A percentile compares a stretch with the other conserved stretches of the same genome.
Evolutionary conservation across 2,888 invertebrate genomes (phyloP).

Genomic region (Adela reaumurella): DNA sequence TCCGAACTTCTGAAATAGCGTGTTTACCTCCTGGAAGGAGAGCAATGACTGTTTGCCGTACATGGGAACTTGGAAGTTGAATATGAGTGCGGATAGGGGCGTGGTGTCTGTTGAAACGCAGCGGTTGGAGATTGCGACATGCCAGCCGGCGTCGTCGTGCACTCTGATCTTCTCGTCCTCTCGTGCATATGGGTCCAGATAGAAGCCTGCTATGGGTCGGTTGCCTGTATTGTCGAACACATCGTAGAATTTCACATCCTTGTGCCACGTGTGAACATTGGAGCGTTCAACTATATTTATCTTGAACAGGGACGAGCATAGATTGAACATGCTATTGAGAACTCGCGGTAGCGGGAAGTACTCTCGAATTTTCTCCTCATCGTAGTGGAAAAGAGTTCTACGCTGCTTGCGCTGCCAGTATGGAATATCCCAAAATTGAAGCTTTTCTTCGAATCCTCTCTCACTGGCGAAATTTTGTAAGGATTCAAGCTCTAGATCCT

Average conservation of each 20-base stretch:
- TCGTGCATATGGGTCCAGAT: conserved; percentile 76
- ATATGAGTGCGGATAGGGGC: conserved; percentile 78
- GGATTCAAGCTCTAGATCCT: conserved; percentile 68
- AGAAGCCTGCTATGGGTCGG: conserved; percentile 75
- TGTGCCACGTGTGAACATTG: conserved; percentile 76
- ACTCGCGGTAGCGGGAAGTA: conserved; percentile 84
- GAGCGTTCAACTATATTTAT: conserved; percentile 67
- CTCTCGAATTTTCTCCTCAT: conserved; percentile 68
- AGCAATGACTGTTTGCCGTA: conserved; percentile 66
- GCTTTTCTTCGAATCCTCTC: conserved; percentile 64
- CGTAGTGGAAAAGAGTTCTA: conserved; percentile 60
- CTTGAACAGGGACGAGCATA: conserved; percentile 75
- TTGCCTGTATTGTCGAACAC: conserved; percentile 66
- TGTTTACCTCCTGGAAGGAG: conserved; percentile 69
- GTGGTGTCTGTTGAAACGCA: conserved; percentile 61
- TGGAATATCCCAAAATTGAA: conserved; percentile 81
- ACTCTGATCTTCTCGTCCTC: conserved; percentile 60
- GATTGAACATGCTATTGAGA: conserved; percentile 70
- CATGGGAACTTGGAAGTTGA: conserved; percentile 71
- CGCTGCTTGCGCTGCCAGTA: conserved; percentile 83
- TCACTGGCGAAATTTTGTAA: conserved; percentile 70
- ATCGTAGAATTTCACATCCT: conserved; percentile 79
- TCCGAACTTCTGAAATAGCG: conserved; percentile 84
- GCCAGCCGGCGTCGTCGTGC: conserved; percentile 67
- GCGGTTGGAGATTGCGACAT: conserved; percentile 72